Evolutionary conservation across 2,797 vertebrate species (phyloP).

Genomic region (Vireo griseus): DNA sequence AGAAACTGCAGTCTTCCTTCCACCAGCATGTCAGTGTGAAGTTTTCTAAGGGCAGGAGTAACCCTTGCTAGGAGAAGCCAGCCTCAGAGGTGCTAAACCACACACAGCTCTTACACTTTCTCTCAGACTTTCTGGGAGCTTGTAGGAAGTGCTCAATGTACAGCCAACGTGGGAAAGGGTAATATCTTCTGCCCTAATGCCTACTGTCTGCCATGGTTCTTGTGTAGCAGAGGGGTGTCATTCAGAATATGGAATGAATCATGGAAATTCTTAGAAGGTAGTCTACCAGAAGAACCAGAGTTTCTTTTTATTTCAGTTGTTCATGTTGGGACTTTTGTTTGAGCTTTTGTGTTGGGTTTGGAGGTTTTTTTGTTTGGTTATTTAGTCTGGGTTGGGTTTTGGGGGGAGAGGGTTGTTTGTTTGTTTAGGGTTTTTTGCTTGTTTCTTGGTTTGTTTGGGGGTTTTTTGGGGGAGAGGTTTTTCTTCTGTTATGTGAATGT

Average conservation of each 20-base stretch:
- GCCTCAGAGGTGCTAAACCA: background rate
- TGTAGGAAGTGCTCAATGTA: background rate
- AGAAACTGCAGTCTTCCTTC: background rate
- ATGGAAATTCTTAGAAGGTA: background rate
- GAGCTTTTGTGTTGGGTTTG: background rate
- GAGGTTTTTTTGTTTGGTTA: background rate
- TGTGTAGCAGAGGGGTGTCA: background rate
- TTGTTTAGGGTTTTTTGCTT: fast-evolving
- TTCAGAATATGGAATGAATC: background rate
- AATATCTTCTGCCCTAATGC: background rate
- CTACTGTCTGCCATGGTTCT: background rate
- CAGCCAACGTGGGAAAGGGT: background rate
- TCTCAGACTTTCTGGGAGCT: background rate
- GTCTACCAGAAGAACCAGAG: background rate
- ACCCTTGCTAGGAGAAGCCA: background rate
- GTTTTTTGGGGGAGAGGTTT: background rate
- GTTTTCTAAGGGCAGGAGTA: background rate
- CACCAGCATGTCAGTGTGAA: background rate
- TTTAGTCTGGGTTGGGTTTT: background rate
- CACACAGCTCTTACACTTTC: background rate
- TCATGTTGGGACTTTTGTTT: background rate
- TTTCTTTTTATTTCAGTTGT: background rate
- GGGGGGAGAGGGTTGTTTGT: background rate
- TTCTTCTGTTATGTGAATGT: background rate
- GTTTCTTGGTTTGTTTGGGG: background rate